Base-by-base conservation (phyloP, 2,888 invertebrate genomes). In the Rugalucina vietnamica region DNA sequence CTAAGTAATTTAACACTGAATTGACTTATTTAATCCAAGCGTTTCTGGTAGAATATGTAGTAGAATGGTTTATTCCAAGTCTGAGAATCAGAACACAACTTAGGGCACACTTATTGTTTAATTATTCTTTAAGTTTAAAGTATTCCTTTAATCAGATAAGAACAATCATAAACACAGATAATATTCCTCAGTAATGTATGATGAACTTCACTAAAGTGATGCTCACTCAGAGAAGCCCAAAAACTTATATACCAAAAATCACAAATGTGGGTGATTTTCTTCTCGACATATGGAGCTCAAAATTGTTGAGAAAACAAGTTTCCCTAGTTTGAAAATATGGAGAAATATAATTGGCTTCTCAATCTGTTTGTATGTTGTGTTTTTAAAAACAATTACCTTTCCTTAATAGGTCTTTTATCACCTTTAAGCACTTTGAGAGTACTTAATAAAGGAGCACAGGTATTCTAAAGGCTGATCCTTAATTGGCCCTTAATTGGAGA, bases 301-400 rank as follows among this genome's bases (percentile, higher is more conserved):
- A n/a, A 72, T 72, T 72, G 49, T 43, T 72, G 72, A 72, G 72
- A 72, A 72, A 49, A 72, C 72, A 72, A 18, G 72, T n/a, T 34
- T 34, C n/a, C n/a, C 4, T 5, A 34, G 65, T 65, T 65, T 34
- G 18, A 65, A 24, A 65, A 21, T 32, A 14, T 18, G 65, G 27
- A 18, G 21, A 34, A 21, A 18, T 12, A 18, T 65, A 65, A 65
- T 65, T 65, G 12, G 65, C 65, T 65, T 65, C 65, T 65, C 65
- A 65, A 65, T 65, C 1, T 65, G 65, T 65, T 29, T 65, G 32
- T 21, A 65, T 65, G 32, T 65, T n/a, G 37, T 70, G 21, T 69
- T 65, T 82, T 77, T 81, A 80, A 76, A 87, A 82, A 87, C 87
- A 87, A 79, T 78, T 54, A 43, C 75, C 75, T 75, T 79, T 78